phyloP scores from a whole-genome alignment of 1,140 invertebrate species.

The Tetramorium parvispinum region DNA sequence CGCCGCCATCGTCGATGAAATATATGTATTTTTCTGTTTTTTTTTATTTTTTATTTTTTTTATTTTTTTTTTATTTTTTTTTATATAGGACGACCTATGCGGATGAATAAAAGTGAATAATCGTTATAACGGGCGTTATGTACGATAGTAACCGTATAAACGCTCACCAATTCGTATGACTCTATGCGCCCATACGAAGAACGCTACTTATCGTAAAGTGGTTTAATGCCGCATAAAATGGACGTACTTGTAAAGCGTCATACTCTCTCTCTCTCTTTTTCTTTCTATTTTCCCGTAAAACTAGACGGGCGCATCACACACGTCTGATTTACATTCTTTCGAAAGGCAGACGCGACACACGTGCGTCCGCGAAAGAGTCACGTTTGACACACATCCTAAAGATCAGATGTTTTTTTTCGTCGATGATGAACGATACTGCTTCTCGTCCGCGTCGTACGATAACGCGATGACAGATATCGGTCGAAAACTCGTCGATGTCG shows the following conservation, averaged over 20 bases:
- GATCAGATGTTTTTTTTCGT: neutral
- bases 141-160: conserved; percentile 43
- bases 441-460: too few species aligned
- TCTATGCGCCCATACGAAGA: conserved; percentile 38
- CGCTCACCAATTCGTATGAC: conserved; percentile 40
- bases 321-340: conserved; percentile 36
- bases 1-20: neutral
- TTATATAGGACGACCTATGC: conserved; percentile 16
- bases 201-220: conserved; percentile 65
- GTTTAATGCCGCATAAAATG: conserved; percentile 63
- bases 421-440: neutral
- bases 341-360: neutral
- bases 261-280: conserved; percentile 1
- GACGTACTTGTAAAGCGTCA: conserved; percentile 36
- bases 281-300: conserved; percentile 27
- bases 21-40: conserved; percentile 11
- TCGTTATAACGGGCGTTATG: conserved; percentile 40
- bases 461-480: neutral
- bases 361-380: neutral
- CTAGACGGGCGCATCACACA: neutral
- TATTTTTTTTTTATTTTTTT: conserved; percentile 31
- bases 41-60: conserved; percentile 30
- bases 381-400: neutral
- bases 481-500: neutral
- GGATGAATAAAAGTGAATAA: conserved; percentile 57